phyloP scores from a whole-genome alignment of 2,888 invertebrate genomes.

The Gryllus longicercus region DNA sequence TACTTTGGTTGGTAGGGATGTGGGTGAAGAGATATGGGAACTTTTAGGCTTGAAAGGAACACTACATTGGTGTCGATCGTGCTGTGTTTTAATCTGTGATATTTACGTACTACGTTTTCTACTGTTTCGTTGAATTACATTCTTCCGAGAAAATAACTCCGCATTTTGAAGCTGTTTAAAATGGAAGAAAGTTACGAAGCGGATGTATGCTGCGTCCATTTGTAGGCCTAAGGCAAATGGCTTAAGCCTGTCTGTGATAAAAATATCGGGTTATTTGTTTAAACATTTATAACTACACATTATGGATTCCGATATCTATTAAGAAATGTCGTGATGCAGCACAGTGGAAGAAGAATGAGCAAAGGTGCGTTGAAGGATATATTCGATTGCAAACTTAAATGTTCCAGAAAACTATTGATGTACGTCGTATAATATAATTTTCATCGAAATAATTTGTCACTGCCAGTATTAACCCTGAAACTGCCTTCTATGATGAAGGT shows the following conservation, averaged over 20 bases:
- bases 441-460: too few species aligned
- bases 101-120: background rate
- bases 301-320: too few species aligned
- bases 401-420: too few species aligned
- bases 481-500: too few species aligned
- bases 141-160: background rate
- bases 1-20: background rate
- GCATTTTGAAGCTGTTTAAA: background rate
- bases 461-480: too few species aligned
- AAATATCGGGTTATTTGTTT: conserved; percentile 23
- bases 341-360: background rate
- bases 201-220: conserved; percentile 22
- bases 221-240: conserved; percentile 26
- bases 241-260: conserved; percentile 25
- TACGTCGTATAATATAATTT: too few species aligned
- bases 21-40: background rate
- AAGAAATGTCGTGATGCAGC: background rate
- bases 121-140: background rate
- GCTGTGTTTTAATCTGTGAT: background rate
- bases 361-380: too few species aligned
- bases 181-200: background rate
- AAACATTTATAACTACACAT: background rate
- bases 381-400: too few species aligned
- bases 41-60: background rate
- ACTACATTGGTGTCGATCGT: background rate